A percentile compares a stretch with the other conserved stretches of the same genome.
Conservation (phyloP, 1,140 invertebrate species). For the Thrips palmi region DNA sequence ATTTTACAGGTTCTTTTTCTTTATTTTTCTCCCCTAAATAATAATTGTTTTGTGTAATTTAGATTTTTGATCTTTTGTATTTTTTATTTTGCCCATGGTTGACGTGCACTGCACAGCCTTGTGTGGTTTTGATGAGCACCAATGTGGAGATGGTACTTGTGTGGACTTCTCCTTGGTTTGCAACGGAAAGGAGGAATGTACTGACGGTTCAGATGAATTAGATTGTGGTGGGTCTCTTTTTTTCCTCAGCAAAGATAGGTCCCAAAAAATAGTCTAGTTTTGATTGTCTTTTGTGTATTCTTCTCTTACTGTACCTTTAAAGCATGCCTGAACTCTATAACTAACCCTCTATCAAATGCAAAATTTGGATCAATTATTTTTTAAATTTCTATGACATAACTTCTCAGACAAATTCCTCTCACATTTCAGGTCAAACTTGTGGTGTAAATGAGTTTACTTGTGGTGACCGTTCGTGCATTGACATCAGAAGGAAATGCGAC, state of each 20-base stretch:
- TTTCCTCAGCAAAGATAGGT: too few species aligned
- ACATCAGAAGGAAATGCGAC: slow-evolving; percentile 17
- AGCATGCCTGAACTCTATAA: not conserved
- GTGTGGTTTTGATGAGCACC: slow-evolving; percentile 30
- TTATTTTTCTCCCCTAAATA: slow-evolving; percentile 2
- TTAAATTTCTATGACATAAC: not conserved
- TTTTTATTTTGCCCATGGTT: too few species aligned
- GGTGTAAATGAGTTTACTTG: not conserved
- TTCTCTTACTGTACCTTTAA: too few species aligned
- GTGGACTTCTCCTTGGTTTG: slow-evolving; percentile 37
- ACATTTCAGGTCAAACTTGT: slow-evolving; percentile 1
- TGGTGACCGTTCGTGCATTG: slow-evolving; percentile 18
- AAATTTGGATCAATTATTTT: not conserved
- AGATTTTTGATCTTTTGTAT: slow-evolving; percentile 4
- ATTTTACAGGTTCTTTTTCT: slow-evolving; percentile 6
- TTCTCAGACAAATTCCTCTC: not conserved
- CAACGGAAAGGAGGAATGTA: slow-evolving; percentile 37
- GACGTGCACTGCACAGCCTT: slow-evolving; percentile 7
- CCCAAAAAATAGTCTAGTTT: too few species aligned
- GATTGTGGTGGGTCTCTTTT: slow-evolving; percentile 31
- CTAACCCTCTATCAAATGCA: slow-evolving; percentile 1
- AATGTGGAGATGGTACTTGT: slow-evolving; percentile 40
- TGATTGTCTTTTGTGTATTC: slow-evolving; percentile 5
- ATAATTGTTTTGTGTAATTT: not conserved
- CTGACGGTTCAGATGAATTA: slow-evolving; percentile 48